Evolutionary conservation across 2,797 vertebrate species (phyloP).

Genomic region (Sebastes flavidus): DNA sequence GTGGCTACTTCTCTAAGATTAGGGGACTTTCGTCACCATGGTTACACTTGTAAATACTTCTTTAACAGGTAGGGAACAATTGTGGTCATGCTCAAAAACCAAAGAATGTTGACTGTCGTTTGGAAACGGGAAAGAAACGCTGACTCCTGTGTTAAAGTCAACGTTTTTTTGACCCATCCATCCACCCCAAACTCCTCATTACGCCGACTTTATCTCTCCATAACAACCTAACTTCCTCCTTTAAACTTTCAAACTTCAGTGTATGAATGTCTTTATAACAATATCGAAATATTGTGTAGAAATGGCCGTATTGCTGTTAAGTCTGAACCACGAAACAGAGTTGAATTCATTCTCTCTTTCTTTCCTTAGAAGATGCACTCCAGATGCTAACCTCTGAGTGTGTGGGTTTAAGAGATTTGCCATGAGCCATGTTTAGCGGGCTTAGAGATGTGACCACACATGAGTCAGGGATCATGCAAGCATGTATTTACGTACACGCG

Average conservation of each 20-base stretch:
- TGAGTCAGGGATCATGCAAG: slow-evolving; percentile 52
- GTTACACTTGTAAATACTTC: neutral
- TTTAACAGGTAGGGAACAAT: neutral
- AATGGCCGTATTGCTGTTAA: neutral
- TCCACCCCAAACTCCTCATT: neutral
- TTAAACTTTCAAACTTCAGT: neutral
- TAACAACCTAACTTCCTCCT: neutral
- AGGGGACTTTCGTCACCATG: no score
- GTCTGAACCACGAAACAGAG: neutral
- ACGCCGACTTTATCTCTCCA: neutral
- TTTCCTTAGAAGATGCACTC: neutral
- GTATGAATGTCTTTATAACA: neutral
- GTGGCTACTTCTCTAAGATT: no score
- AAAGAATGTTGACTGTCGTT: neutral
- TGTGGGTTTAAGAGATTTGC: slow-evolving; percentile 64
- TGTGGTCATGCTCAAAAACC: neutral
- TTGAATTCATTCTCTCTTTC: neutral
- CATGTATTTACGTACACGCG: slow-evolving; percentile 15
- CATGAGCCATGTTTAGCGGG: slow-evolving; percentile 42
- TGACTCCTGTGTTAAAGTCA: neutral
- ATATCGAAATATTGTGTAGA: no score
- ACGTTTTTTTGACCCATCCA: no score
- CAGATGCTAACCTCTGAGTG: slow-evolving; percentile 42
- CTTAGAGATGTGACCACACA: slow-evolving; percentile 34
- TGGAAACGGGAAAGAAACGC: neutral